Evolutionary conservation across 2,113 vertebrate genomes (phyloP).

Genomic region (Chascanopsetta lugubris): DNA sequence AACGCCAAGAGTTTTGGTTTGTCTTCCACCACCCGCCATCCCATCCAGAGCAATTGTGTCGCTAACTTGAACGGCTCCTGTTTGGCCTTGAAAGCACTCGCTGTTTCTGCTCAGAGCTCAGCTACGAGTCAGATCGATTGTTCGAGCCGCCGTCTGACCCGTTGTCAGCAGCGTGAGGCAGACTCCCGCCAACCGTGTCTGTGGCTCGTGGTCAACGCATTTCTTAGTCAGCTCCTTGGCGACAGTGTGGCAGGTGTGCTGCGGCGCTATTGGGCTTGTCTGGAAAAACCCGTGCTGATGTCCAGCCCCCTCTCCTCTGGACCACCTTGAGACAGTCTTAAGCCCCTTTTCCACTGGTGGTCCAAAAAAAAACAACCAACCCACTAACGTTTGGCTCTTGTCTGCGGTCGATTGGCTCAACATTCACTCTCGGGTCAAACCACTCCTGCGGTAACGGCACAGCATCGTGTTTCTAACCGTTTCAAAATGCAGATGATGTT

Average conservation of each 20-base stretch:
- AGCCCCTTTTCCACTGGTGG: background rate
- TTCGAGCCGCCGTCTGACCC: constrained; percentile 29
- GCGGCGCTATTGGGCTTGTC: constrained; percentile 27
- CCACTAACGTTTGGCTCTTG: background rate
- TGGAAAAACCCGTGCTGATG: constrained; percentile 8
- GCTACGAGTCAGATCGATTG: constrained; percentile 4
- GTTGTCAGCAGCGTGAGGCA: constrained; percentile 36
- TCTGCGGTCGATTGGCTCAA: background rate
- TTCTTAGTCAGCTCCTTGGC: constrained; percentile 17
- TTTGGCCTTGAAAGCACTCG: constrained; percentile 31
- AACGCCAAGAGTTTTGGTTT: constrained; percentile 42
- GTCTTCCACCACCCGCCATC: constrained; percentile 42
- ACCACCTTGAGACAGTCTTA: background rate
- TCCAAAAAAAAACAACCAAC: background rate
- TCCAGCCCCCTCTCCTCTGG: constrained; percentile 18
- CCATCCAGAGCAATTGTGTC: constrained; percentile 48
- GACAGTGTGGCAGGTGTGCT: constrained; percentile 25
- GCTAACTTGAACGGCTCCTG: constrained; percentile 10
- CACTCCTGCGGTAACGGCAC: too few relatives aligned
- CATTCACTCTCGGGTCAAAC: background rate
- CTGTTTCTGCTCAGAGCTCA: constrained; percentile 38
- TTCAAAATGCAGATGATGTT: too few relatives aligned
- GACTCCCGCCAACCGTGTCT: constrained; percentile 39
- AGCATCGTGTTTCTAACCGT: too few relatives aligned
- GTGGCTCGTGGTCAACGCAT: constrained; percentile 21